These are phyloP conservation scores for Pimpla rufipes DNA, from an alignment of 2,888 invertebrate species.

Conservation along the genomic window DNA sequence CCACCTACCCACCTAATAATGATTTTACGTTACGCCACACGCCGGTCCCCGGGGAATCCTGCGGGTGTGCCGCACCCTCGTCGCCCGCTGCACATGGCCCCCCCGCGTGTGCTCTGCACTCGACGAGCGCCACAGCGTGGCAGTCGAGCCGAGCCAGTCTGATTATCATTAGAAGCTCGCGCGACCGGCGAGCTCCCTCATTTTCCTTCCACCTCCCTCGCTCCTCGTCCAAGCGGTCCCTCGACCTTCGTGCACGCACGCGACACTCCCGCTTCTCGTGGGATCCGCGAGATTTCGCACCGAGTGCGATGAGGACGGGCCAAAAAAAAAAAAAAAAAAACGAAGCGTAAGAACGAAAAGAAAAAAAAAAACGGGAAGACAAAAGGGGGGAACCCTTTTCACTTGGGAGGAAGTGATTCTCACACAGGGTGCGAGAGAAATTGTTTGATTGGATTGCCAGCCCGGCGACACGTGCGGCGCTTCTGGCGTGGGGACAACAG, in stretches of 20 bases:
- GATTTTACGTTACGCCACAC: constrained; percentile 85
- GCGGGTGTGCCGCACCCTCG: constrained; percentile 83
- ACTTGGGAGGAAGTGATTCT: constrained; percentile 24
- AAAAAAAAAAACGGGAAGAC: not conserved
- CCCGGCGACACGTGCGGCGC: not conserved
- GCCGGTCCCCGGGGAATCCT: constrained; percentile 84
- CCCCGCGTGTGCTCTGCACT: constrained; percentile 57
- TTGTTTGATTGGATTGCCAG: constrained; percentile 16
- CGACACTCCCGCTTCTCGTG: constrained; percentile 56
- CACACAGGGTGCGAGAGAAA: not conserved
- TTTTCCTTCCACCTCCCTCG: constrained; percentile 16
- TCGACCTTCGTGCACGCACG: constrained; percentile 63
- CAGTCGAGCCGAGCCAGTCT: constrained; percentile 73
- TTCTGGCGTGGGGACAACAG: too few species aligned
- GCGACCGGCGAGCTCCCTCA: constrained; percentile 56
- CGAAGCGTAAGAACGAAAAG: too few species aligned
- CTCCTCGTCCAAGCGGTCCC: constrained; percentile 21
- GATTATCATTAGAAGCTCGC: constrained; percentile 82
- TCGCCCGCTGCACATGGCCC: constrained; percentile 84
- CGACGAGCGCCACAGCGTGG: constrained; percentile 33
- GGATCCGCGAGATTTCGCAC: constrained; percentile 66
- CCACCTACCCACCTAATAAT: constrained; percentile 83
- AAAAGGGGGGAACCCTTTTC: not conserved
- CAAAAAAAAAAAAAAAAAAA: constrained; percentile 34
- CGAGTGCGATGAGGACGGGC: constrained; percentile 13